These are phyloP conservation scores for Ahaetulla prasina DNA, from an alignment of 2,113 vertebrate species.

Conservation along the genomic window DNA sequence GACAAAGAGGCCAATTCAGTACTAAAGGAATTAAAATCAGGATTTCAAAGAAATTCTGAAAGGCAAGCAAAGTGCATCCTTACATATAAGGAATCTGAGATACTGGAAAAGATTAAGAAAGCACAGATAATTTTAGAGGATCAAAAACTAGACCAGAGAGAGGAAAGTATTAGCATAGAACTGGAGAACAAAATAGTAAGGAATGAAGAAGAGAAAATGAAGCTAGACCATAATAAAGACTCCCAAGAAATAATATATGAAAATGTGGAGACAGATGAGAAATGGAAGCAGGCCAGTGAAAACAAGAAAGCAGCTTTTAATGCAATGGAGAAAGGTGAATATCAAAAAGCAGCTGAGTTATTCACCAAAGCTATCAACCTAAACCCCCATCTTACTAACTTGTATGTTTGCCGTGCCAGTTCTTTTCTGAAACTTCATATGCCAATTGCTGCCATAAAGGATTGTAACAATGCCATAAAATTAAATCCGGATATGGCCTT, in stretches of 20 bases:
- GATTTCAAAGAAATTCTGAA: constrained; percentile 2
- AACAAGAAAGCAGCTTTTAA: constrained; percentile 12
- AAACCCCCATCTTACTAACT: not conserved
- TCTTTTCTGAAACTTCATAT: constrained; percentile 75
- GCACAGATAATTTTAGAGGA: not conserved
- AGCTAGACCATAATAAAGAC: not conserved
- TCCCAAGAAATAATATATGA: not conserved
- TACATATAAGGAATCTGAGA: not conserved
- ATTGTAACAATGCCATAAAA: constrained; percentile 75
- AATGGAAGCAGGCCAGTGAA: constrained; percentile 7
- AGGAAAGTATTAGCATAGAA: not conserved
- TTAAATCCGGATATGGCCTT: constrained; percentile 78
- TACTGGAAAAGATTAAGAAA: not conserved
- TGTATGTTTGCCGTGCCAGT: constrained; percentile 26
- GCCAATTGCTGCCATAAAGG: constrained; percentile 75
- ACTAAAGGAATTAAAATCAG: not conserved
- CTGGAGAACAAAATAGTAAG: not conserved
- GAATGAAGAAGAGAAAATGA: not conserved
- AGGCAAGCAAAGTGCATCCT: not conserved
- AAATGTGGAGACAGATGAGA: not conserved
- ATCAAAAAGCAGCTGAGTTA: constrained; percentile 5
- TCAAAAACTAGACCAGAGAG: not conserved
- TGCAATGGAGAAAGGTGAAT: constrained; percentile 9
- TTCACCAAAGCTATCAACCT: constrained; percentile 4
- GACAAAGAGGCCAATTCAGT: not conserved